These are phyloP conservation scores for Trematocara variabile DNA, from an alignment of 2,113 vertebrate species.

Conservation along the genomic window DNA sequence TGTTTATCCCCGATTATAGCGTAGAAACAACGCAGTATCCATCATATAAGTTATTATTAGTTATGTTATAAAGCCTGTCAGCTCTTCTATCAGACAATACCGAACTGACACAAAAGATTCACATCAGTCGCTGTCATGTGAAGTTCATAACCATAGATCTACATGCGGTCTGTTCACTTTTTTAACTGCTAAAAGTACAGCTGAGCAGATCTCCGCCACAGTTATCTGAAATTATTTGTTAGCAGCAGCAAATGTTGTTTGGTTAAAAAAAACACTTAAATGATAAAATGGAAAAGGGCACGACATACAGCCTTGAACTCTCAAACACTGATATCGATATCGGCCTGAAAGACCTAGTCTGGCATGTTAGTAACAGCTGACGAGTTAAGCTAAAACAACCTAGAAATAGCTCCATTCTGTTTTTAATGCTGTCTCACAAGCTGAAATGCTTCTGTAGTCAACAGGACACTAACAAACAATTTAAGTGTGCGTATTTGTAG, in stretches of 20 bases:
- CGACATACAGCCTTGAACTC: neutral
- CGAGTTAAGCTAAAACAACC: neutral
- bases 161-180: neutral
- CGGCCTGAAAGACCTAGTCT: neutral
- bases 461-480: neutral
- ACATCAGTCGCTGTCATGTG: neutral
- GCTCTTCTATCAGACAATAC: neutral
- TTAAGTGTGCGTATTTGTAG: neutral
- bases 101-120: neutral
- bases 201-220: neutral
- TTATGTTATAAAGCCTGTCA: neutral
- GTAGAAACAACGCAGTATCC: neutral
- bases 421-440: neutral
- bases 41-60: neutral
- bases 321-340: neutral
- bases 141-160: neutral
- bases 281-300: neutral
- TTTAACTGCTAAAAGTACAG: neutral
- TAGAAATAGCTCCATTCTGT: neutral
- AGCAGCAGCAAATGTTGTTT: neutral
- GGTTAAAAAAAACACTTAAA: neutral
- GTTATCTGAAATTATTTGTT: neutral
- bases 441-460: neutral
- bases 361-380: neutral
- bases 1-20: neutral